Evolutionary conservation across 2,888 invertebrate genomes (phyloP).

Genomic region (Eilema sororculum): DNA sequence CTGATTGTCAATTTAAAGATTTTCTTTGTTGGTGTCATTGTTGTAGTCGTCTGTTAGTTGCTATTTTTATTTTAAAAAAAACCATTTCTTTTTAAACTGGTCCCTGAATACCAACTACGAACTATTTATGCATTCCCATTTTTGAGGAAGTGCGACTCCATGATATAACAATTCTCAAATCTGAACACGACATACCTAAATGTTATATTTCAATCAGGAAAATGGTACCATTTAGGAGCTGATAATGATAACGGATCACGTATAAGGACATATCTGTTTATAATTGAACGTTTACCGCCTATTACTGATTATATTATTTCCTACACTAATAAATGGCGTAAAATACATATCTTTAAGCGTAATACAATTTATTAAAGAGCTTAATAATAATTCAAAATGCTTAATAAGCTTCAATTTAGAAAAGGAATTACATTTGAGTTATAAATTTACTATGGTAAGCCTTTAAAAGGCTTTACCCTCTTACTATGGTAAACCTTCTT

Average conservation of each 20-base stretch:
- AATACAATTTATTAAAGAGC: neutral
- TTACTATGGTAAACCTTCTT: no score
- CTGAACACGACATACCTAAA: neutral
- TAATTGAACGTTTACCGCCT: conserved; percentile 10
- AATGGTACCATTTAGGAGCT: conserved; percentile 2
- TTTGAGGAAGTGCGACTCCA: neutral
- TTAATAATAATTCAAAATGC: no score
- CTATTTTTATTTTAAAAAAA: neutral
- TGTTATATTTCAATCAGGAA: conserved; percentile 15
- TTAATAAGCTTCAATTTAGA: no score
- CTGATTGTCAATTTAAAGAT: no score
- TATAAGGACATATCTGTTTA: conserved; percentile 5
- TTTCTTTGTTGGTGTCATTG: neutral
- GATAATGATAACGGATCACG: conserved; percentile 8
- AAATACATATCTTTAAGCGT: neutral
- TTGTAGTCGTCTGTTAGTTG: no score
- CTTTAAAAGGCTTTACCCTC: no score
- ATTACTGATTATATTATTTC: conserved; percentile 9
- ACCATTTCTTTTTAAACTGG: neutral
- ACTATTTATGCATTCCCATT: neutral
- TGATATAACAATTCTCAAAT: neutral
- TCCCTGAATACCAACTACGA: neutral
- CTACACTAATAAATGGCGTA: neutral
- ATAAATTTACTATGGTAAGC: neutral
- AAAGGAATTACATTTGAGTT: neutral